Evolutionary conservation across 2,888 invertebrate genomes (phyloP), one percentile per base, ranked within the genome.

Genomic region (Aleiodes leptofemur): DNA sequence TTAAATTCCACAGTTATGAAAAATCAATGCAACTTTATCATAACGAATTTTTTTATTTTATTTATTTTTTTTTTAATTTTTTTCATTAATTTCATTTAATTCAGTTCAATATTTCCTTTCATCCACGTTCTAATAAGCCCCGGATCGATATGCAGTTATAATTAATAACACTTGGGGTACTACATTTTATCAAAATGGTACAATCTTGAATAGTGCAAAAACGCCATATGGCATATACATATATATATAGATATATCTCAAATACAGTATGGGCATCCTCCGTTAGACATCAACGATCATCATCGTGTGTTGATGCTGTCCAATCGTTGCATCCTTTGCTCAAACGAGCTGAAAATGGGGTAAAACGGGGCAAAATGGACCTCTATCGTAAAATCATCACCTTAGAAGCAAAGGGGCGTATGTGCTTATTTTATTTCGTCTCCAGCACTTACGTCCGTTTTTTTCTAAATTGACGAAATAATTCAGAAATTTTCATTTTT

Each of bases 151-250:
- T 11, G 48, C 16, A 9, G 4, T 48, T 64, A 16, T 43, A 64
- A 64, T 64, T 48, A 43, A 64, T 64, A 64, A 64, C 64, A 64
- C 23, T 43, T 5, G 11, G 11, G 9, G 23, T 48, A 43, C 43
- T 43, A 2, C 23, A 11, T 43, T 64, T 48, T 43, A 16, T 48
- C 9, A 38, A 9, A 16, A 14, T 43, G 16, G 43, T 23, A 38
- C 38, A 64, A 14, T n/a, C 48, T n/a, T 13, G 23, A 64, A 64
- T 11, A 29, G 64, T 23, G 23, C 43, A 64, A 16, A 16, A 64
- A 64, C 64, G 23, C 64, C 64, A 64, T 64, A 64, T 64, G 64
- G n/a, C n/a, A n/a, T n/a, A n/a, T n/a, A n/a, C n/a, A n/a, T n/a
- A n/a, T n/a, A n/a, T n/a, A n/a, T n/a, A n/a, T n/a, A n/a, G n/a